A percentile compares a stretch with the other conserved stretches of the same genome.
Conservation (phyloP, 2,113 vertebrate genomes). For the Tor tambroides region DNA sequence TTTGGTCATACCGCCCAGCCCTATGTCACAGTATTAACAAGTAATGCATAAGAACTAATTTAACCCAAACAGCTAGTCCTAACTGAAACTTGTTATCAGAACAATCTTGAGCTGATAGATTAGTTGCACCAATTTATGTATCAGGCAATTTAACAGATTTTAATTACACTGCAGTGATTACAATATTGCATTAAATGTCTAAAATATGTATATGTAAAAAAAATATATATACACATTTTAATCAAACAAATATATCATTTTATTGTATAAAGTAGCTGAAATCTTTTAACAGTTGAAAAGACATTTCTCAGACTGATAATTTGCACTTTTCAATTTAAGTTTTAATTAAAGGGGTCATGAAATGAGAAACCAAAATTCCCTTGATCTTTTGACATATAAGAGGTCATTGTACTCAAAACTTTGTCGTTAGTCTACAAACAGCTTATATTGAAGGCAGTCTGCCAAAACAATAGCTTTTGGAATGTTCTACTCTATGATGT, state of each 20-base stretch:
- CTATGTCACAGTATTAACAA: not conserved
- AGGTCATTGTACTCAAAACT: too few relatives aligned
- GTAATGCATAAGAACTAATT: not conserved
- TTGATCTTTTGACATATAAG: too few relatives aligned
- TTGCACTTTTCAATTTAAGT: not conserved
- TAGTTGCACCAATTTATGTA: not conserved
- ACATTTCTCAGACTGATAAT: not conserved
- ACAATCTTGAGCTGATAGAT: not conserved
- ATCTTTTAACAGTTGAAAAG: not conserved
- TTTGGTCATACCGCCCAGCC: too few relatives aligned
- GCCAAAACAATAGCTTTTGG: too few relatives aligned
- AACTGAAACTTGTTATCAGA: slow-evolving; percentile 1
- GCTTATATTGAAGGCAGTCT: too few relatives aligned
- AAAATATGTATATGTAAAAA: too few relatives aligned
- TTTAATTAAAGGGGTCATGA: too few relatives aligned
- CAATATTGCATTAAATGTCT: not conserved
- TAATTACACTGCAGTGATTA: not conserved
- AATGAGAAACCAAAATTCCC: too few relatives aligned
- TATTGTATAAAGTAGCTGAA: not conserved
- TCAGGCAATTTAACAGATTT: not conserved
- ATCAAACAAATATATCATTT: too few relatives aligned
- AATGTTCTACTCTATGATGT: too few relatives aligned
- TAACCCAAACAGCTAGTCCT: not conserved
- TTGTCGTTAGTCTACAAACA: too few relatives aligned
- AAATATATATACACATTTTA: too few relatives aligned